Conservation (phyloP, 2,113 vertebrate species). For the Mesocricetus auratus region DNA sequence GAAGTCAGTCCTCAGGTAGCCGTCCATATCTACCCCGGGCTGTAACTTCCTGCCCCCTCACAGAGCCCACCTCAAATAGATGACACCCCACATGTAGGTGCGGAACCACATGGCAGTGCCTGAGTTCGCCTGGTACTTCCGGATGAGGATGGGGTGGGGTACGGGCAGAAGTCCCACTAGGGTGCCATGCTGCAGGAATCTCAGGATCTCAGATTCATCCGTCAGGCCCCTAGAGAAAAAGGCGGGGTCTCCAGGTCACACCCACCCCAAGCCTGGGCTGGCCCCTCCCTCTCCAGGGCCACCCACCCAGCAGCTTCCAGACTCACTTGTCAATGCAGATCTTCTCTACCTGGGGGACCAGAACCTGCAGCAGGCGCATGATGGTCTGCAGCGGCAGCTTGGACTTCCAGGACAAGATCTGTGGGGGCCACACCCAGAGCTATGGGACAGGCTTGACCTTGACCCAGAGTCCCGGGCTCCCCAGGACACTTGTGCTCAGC, state of each 20-base stretch:
- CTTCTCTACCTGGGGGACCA: slow-evolving; percentile 99
- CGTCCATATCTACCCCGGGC: not conserved
- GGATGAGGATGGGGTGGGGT: slow-evolving; percentile 98
- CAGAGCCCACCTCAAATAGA: slow-evolving; percentile 94
- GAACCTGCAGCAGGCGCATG: slow-evolving; percentile 97
- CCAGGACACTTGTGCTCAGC: not conserved
- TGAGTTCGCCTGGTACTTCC: slow-evolving; percentile 99
- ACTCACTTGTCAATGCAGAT: slow-evolving; percentile 99
- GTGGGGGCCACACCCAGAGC: not conserved
- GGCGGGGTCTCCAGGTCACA: not conserved
- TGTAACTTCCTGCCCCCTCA: rapidly evolving
- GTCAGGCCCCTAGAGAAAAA: slow-evolving; percentile 92
- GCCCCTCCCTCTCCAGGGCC: not conserved
- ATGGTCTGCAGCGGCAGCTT: slow-evolving; percentile 98
- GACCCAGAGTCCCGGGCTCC: not conserved
- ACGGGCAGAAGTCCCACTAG: slow-evolving; percentile 97
- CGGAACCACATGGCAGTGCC: slow-evolving; percentile 99
- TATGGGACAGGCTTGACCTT: not conserved
- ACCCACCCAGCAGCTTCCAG: not conserved
- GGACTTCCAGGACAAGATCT: slow-evolving; percentile 97
- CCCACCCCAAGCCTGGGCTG: not conserved
- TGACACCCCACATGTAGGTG: slow-evolving; percentile 99
- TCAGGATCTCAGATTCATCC: slow-evolving; percentile 97
- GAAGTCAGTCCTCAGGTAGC: not conserved
- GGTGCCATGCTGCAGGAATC: slow-evolving; percentile 98